Conservation (phyloP, 2,797 vertebrate species). For the Onychomys arenicola region DNA sequence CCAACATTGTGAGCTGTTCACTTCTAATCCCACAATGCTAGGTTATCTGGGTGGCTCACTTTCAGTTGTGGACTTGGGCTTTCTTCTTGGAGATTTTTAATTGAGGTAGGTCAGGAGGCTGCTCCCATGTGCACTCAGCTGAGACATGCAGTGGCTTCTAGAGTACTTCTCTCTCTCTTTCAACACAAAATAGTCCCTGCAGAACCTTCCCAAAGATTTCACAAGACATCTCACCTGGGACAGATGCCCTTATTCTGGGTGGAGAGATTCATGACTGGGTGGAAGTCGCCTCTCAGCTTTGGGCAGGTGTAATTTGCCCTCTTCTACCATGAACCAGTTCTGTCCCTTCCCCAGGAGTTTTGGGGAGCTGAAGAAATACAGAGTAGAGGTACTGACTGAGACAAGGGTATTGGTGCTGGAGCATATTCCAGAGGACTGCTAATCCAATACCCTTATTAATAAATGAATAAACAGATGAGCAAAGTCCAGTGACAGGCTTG, state of each 20-base stretch:
- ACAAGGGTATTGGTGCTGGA: neutral
- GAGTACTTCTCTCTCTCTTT: neutral
- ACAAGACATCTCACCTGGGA: neutral
- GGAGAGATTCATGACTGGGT: neutral
- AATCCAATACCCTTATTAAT: neutral
- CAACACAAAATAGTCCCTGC: too few species aligned
- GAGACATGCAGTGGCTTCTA: neutral
- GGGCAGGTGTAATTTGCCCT: neutral
- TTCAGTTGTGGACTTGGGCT: neutral
- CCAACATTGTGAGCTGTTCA: neutral
- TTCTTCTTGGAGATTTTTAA: neutral
- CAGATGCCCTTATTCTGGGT: neutral
- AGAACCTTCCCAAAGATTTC: neutral
- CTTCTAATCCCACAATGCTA: neutral
- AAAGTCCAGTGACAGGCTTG: neutral
- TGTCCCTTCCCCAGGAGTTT: neutral
- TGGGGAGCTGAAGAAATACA: neutral
- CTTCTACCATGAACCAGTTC: neutral
- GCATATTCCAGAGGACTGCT: neutral
- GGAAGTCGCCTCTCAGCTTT: neutral
- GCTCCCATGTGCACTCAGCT: rapidly evolving
- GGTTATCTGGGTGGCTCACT: neutral
- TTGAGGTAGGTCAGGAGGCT: neutral
- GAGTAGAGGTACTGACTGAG: neutral
- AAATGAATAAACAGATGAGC: neutral